phyloP scores from a whole-genome alignment of 1,140 invertebrate species.

The Drosophila gunungcola region DNA sequence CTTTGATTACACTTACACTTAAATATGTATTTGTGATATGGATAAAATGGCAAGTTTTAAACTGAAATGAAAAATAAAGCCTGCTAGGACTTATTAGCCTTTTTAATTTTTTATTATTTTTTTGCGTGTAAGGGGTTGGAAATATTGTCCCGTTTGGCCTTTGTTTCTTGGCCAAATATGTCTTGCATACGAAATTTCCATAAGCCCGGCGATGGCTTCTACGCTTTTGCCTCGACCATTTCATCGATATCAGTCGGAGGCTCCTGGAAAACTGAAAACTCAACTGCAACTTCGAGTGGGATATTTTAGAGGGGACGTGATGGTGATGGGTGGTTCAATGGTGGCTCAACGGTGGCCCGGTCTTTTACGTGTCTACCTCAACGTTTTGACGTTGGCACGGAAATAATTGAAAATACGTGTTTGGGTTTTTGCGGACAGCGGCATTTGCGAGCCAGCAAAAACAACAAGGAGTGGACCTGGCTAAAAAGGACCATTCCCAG shows the following conservation, averaged over 20 bases:
- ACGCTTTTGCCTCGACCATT: constrained; percentile 48
- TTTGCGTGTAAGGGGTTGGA: constrained; percentile 19
- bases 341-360: not conserved
- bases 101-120: constrained; percentile 1
- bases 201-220: constrained; percentile 28
- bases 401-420: constrained; percentile 84
- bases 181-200: constrained; percentile 76
- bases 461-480: constrained; percentile 26
- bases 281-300: constrained; percentile 27
- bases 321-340: not conserved
- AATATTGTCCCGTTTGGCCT: constrained; percentile 65
- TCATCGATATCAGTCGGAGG: constrained; percentile 65
- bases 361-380: constrained; percentile 50
- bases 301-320: not conserved
- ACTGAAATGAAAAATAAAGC: too few species aligned
- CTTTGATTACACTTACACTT: too few species aligned
- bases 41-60: too few species aligned
- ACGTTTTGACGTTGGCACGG: constrained; percentile 74
- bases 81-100: not conserved
- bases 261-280: constrained; percentile 21
- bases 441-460: constrained; percentile 64
- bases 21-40: too few species aligned
- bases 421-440: constrained; percentile 79
- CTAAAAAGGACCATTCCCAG: constrained; percentile 28
- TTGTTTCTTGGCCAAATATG: constrained; percentile 71